Evolutionary conservation across 2,113 vertebrate species (phyloP).

Genomic region (Anas platyrhynchos): DNA sequence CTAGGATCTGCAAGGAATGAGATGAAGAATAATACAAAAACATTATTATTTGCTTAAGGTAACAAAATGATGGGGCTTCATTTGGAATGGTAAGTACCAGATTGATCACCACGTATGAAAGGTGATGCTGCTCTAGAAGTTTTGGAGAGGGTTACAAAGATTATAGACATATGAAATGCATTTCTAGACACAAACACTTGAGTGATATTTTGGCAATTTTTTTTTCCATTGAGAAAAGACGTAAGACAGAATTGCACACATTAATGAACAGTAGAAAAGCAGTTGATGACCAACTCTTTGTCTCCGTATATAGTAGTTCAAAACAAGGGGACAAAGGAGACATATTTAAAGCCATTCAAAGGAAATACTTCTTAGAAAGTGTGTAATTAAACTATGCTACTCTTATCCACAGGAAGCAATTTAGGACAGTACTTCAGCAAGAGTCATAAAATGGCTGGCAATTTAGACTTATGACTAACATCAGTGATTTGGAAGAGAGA

Average conservation of each 20-base stretch:
- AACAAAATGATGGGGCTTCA: not conserved
- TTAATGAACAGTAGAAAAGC: not conserved
- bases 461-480: not conserved
- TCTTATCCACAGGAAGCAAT: constrained; percentile 33
- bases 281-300: not conserved
- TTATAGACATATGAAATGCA: not conserved
- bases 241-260: not conserved
- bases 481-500: not conserved
- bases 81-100: not conserved
- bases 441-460: not conserved
- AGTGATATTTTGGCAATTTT: not conserved
- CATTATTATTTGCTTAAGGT: not conserved
- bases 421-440: not conserved
- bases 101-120: not conserved
- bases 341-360: not conserved
- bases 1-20: not conserved
- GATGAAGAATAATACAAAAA: not conserved
- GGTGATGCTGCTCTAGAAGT: not conserved
- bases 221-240: not conserved
- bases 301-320: not conserved
- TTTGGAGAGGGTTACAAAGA: not conserved
- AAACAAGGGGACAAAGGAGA: not conserved
- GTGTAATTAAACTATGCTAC: not conserved
- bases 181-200: not conserved
- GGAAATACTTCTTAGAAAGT: not conserved